Percentiles rank a stretch among this genome's conserved stretches.
phyloP scores from a whole-genome alignment of 2,797 vertebrate species.

The Pogoniulus pusillus region DNA sequence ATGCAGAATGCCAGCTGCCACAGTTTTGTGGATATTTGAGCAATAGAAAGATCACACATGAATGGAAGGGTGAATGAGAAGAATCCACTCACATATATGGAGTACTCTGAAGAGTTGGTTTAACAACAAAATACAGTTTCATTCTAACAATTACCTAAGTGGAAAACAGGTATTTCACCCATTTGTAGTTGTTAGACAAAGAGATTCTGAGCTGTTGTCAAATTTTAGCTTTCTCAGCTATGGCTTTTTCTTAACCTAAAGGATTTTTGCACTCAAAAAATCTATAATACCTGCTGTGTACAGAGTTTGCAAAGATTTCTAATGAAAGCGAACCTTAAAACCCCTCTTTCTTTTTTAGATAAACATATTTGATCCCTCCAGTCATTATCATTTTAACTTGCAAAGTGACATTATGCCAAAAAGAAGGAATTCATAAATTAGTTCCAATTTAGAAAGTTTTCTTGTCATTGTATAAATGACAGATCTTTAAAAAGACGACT shows the following conservation, averaged over 20 bases:
- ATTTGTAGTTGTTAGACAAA: background rate
- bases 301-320: conserved; percentile 47
- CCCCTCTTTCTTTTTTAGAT: conserved; percentile 41
- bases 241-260: background rate
- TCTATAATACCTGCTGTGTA: conserved; percentile 40
- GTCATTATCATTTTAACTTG: conserved; percentile 78
- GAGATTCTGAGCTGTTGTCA: background rate
- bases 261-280: conserved; percentile 12
- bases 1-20: background rate
- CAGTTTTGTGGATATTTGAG: background rate
- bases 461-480: conserved; percentile 82
- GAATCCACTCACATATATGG: background rate
- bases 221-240: background rate
- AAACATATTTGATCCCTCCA: conserved; percentile 64
- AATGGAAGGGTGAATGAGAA: background rate
- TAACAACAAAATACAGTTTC: background rate
- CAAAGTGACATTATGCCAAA: conserved; percentile 77
- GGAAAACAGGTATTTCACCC: background rate
- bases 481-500: conserved; percentile 79
- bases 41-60: background rate
- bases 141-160: background rate
- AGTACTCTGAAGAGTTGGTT: background rate
- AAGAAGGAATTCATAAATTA: conserved; percentile 80
- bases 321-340: conserved; percentile 60
- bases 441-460: conserved; percentile 81